A percentile compares a stretch with the other conserved stretches of the same genome.
phyloP scores from a whole-genome alignment of 2,888 invertebrate species.

The Himalopsyche tibetana region DNA sequence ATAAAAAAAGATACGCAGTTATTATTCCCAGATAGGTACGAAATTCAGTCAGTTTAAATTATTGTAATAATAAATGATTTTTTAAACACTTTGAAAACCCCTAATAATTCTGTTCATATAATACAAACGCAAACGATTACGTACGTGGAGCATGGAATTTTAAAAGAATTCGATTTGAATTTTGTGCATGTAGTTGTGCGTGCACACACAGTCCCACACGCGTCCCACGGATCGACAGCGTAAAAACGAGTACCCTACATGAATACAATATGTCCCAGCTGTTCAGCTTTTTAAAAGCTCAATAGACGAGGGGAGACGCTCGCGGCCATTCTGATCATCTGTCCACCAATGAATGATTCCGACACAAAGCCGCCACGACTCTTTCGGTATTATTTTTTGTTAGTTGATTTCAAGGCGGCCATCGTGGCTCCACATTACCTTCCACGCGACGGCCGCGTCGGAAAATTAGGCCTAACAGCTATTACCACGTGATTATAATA shows the following conservation, averaged over 20 bases:
- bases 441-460: constrained; percentile 48
- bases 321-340: constrained; percentile 51
- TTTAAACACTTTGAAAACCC: not conserved
- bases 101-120: constrained; percentile 4
- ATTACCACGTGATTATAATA: not conserved
- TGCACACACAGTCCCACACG: constrained; percentile 7
- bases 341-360: constrained; percentile 58
- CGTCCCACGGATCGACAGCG: constrained; percentile 49
- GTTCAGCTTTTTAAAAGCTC: constrained; percentile 54
- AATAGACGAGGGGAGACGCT: constrained; percentile 50
- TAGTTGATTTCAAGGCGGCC: constrained; percentile 51
- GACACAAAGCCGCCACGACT: constrained; percentile 37
- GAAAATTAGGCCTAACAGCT: constrained; percentile 52
- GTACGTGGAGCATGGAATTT: constrained; percentile 32
- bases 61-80: too few species aligned
- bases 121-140: constrained; percentile 19
- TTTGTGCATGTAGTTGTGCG: constrained; percentile 42
- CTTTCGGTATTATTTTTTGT: constrained; percentile 48
- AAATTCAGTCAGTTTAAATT: too few species aligned
- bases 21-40: too few species aligned
- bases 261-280: constrained; percentile 60
- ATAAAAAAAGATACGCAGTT: too few species aligned
- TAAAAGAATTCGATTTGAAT: constrained; percentile 48
- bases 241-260: constrained; percentile 53
- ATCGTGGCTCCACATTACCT: constrained; percentile 46